Percentiles rank a stretch among this genome's conserved stretches.
Evolutionary conservation across 2,113 vertebrate species (phyloP).

Genomic region (Indicator maculatus): DNA sequence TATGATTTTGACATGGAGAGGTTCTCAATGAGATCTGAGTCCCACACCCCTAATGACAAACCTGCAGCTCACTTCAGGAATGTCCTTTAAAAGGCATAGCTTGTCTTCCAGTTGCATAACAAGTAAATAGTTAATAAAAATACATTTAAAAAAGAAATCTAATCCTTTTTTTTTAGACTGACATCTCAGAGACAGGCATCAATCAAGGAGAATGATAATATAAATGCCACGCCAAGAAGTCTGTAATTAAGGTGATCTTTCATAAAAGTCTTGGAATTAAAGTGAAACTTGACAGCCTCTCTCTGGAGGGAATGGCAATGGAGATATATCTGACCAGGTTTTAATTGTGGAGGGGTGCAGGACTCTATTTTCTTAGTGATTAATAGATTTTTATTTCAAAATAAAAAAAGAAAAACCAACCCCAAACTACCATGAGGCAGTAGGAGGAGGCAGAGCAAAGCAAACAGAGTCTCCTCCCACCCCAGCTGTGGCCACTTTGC

Average conservation of each 20-base stretch:
- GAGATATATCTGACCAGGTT: background rate
- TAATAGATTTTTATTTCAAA: background rate
- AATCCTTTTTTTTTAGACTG: constrained; percentile 24
- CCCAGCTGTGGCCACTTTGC: too few relatives aligned
- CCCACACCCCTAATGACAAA: background rate
- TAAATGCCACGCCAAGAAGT: constrained; percentile 49
- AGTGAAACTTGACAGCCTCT: constrained; percentile 35
- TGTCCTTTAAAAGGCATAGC: too few relatives aligned
- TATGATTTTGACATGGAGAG: background rate
- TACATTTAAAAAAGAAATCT: constrained; percentile 49
- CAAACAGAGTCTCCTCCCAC: too few relatives aligned
- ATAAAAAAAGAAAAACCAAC: background rate
- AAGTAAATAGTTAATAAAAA: constrained; percentile 61
- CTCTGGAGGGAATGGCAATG: constrained; percentile 25
- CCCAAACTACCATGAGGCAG: too few relatives aligned
- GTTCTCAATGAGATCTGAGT: background rate
- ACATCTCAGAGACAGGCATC: constrained; percentile 63
- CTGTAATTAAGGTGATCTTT: constrained; percentile 71
- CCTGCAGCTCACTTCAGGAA: background rate
- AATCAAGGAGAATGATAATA: constrained; percentile 66
- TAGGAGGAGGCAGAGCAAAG: too few relatives aligned
- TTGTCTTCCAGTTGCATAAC: background rate
- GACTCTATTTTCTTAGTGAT: background rate
- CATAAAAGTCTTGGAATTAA: constrained; percentile 55
- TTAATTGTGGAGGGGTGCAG: background rate